A percentile compares a stretch with the other conserved stretches of the same genome.
Conservation (phyloP, 1,140 invertebrate genomes). For the Leptinotarsa undecemlineata region DNA sequence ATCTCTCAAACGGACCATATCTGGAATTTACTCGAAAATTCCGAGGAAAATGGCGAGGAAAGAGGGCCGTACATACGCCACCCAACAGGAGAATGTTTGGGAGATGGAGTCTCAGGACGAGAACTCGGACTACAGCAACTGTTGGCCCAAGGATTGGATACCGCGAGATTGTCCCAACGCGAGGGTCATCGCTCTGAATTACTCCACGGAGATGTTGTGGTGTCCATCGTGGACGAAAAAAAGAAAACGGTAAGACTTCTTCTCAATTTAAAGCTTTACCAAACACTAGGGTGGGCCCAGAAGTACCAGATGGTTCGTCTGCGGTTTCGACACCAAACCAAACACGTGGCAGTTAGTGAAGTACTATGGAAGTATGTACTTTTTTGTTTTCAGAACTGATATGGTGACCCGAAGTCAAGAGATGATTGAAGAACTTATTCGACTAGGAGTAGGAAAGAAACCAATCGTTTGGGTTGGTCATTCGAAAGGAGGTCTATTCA, state of each 20-base stretch:
- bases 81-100: background rate
- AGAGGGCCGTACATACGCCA: conserved; percentile 11
- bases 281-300: background rate
- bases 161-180: conserved; percentile 67
- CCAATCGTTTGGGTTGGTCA: conserved; percentile 74
- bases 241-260: conserved; percentile 58
- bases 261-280: no score
- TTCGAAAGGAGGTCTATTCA: conserved; percentile 72
- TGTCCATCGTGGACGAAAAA: conserved; percentile 69
- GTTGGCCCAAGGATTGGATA: conserved; percentile 73
- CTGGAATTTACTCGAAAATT: conserved; percentile 36
- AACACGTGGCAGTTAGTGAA: no score
- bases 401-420: conserved; percentile 66
- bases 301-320: background rate
- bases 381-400: conserved; percentile 53
- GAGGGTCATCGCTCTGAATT: conserved; percentile 70
- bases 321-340: no score
- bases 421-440: conserved; percentile 65
- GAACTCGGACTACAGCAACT: conserved; percentile 57
- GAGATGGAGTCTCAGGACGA: conserved; percentile 15
- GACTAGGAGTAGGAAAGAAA: conserved; percentile 63
- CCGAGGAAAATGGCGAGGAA: conserved; percentile 38
- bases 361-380: no score
- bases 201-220: conserved; percentile 72
- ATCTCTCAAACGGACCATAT: conserved; percentile 41